Base-by-base conservation (phyloP, 2,113 vertebrate species). In the Paraplagusia blochii region DNA sequence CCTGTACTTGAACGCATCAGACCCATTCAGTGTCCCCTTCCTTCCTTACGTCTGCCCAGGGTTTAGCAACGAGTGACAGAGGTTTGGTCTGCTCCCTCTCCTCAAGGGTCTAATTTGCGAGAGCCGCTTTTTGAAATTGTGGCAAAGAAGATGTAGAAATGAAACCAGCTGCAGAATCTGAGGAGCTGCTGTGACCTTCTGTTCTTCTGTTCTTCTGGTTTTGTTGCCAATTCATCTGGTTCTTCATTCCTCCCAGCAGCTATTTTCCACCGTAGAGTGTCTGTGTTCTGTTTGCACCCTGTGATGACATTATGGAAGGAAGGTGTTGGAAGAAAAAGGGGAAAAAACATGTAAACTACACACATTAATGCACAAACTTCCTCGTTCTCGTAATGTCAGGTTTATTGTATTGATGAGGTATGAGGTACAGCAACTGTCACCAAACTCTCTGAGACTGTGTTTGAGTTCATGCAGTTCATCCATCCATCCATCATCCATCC, bases 51-150 rank as follows among this genome's bases (percentile, higher is more conserved):
- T 53, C 63, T 8, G 53, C 61, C 59, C 50, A 74, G 65, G 57
- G 49, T n/a, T 45, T 29, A 22, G 57, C 67, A 17, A 54, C 71
- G 82, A 84, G 66, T 82, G 83, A 79, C 82, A 77, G 80, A 71
- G 69, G 71, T 66, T 69, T 74, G 83, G 79, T 79, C 85, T 79
- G 49, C 58, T 74, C 77, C 63, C 58, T 58, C 72, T 59, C 79
- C 87, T 87, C 79, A 40, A 74, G 84, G 86, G 84, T 76, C 84
- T 89, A 86, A 89, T 90, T 90, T 89, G 83, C 78, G 80, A 76
- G 80, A 70, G 82, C 76, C 78, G 76, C 69, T 83, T 83, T n/a
- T 81, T 77, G 72, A 88, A 29, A 87, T 80, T 80, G 82, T 76
- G 83, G 83, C 76, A 83, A 83, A 88, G 80, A 84, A 76, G 77